phyloP scores from a whole-genome alignment of 2,888 invertebrate species.

The Microdon myrmicae region DNA sequence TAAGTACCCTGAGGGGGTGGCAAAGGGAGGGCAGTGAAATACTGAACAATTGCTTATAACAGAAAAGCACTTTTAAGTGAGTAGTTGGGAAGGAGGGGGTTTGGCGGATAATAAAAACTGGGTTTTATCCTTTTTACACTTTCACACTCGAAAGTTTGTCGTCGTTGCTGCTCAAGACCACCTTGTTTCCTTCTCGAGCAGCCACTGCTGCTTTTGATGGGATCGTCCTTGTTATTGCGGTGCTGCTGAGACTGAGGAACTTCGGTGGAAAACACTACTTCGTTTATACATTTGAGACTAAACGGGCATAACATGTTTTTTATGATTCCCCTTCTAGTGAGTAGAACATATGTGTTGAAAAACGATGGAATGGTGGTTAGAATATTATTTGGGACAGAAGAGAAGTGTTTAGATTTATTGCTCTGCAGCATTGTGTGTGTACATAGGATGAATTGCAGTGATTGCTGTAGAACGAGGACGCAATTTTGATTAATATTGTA shows the following conservation, averaged over 20 bases:
- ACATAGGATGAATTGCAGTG: too few species aligned
- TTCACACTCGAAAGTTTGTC: conserved; percentile 45
- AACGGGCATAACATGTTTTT: conserved; percentile 41
- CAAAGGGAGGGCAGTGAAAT: too few species aligned
- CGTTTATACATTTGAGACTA: conserved; percentile 39
- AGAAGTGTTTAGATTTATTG: too few species aligned
- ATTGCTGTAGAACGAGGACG: too few species aligned
- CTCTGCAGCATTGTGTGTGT: too few species aligned
- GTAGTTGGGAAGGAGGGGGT: background rate
- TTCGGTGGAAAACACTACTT: conserved; percentile 41
- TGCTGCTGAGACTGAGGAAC: conserved; percentile 26
- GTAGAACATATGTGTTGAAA: too few species aligned
- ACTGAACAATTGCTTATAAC: conserved; percentile 8
- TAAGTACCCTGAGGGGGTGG: too few species aligned
- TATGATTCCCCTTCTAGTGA: too few species aligned
- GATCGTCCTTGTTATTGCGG: conserved; percentile 31
- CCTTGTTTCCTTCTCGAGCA: conserved; percentile 18
- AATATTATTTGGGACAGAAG: too few species aligned
- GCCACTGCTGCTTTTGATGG: conserved; percentile 35
- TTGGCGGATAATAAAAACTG: conserved; percentile 36
- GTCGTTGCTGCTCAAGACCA: too few species aligned
- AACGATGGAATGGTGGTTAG: too few species aligned
- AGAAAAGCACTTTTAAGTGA: conserved; percentile 15
- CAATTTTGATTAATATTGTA: too few species aligned
- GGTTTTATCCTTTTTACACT: conserved; percentile 46